A percentile compares a stretch with the other conserved stretches of the same genome.
Conservation (phyloP, 1,140 invertebrate genomes). For the Coboldia fuscipes region DNA sequence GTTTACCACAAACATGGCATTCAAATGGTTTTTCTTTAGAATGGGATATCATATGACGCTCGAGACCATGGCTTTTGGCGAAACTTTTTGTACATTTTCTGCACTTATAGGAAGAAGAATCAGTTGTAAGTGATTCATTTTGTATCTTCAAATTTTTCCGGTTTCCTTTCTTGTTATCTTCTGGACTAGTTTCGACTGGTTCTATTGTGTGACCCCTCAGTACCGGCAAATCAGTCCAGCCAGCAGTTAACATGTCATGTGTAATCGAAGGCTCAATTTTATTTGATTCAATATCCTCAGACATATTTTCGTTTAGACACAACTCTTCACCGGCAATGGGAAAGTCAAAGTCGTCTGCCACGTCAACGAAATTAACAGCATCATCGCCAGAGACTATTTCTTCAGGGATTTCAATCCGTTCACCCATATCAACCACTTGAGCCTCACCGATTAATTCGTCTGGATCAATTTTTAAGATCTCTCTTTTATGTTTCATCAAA, state of each 20-base stretch:
- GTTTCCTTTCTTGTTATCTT: background rate
- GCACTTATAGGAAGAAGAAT: slow-evolving; percentile 4
- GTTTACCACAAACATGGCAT: slow-evolving; percentile 12
- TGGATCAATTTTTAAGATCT: background rate
- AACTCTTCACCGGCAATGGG: background rate
- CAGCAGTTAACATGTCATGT: background rate
- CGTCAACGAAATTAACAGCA: background rate
- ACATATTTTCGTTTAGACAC: too few species aligned
- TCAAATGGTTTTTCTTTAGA: slow-evolving; percentile 13
- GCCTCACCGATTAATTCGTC: background rate
- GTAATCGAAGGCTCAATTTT: too few species aligned
- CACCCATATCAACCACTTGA: background rate
- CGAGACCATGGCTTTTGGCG: slow-evolving; percentile 3
- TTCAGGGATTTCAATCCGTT: background rate
- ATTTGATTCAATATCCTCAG: too few species aligned
- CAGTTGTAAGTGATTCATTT: too few species aligned
- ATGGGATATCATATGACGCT: slow-evolving; percentile 12
- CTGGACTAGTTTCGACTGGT: background rate
- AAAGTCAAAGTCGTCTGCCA: background rate
- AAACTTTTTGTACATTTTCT: slow-evolving; percentile 3
- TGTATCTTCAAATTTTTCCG: background rate
- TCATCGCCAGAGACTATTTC: background rate
- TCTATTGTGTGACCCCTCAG: background rate
- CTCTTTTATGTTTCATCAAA: slow-evolving; percentile 4
- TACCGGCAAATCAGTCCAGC: background rate